Evolutionary conservation across 2,797 vertebrate genomes (phyloP).

Genomic region (Diceros bicornis): DNA sequence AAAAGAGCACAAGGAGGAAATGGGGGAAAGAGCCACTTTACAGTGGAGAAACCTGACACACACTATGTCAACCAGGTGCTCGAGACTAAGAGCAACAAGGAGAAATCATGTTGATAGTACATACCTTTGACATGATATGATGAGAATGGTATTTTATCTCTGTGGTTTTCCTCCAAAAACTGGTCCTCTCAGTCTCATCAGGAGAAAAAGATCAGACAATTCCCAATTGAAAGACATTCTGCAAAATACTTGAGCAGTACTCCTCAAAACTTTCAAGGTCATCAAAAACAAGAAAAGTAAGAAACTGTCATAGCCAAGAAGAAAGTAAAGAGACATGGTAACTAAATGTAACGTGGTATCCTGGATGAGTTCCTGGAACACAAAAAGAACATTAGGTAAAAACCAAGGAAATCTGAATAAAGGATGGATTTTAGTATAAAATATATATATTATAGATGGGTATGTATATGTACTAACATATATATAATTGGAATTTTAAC

Average conservation of each 20-base stretch:
- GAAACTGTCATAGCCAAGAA: background rate
- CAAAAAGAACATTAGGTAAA: background rate
- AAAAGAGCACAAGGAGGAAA: background rate
- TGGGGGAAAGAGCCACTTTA: background rate
- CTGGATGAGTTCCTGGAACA: background rate
- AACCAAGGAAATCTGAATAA: background rate
- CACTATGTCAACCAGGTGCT: background rate
- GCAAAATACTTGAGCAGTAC: background rate
- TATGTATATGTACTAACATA: background rate
- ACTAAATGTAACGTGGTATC: background rate
- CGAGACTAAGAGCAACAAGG: background rate
- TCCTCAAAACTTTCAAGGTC: background rate
- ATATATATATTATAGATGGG: background rate
- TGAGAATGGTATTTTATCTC: background rate
- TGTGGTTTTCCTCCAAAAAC: background rate
- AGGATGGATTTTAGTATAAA: background rate
- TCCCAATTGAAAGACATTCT: background rate
- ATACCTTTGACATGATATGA: background rate
- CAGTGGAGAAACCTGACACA: background rate
- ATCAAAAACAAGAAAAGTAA: background rate
- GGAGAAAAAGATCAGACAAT: background rate
- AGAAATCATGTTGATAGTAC: background rate
- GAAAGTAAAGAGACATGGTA: background rate
- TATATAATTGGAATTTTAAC: background rate
- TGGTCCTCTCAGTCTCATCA: too few species aligned